Evolutionary conservation across 2,797 vertebrate species (phyloP), one percentile per base, ranked within the genome.

Genomic region (Semaprochilodus insignis): DNA sequence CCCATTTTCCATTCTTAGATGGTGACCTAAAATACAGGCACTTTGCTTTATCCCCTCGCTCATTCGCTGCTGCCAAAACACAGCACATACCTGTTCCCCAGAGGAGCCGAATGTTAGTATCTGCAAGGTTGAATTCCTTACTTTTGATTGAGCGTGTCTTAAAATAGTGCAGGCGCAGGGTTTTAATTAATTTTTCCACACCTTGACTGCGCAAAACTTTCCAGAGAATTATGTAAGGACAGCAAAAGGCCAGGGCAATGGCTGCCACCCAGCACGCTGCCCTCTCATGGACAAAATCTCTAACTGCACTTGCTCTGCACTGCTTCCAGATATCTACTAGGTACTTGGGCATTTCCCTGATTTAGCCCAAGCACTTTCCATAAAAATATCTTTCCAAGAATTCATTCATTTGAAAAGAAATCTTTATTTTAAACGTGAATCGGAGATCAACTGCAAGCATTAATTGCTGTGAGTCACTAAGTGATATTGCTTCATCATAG

Each of bases 191-290:
- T 82, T 87, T 92, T 91, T 93, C 90, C 88, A 83, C 88, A 88
- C 88, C 86, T 88, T 77, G 83, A 87, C 80, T 88, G 89, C 92
- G 90, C 85, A 90, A 91, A 92, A 89, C 86, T 91, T 94, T 94
- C 91, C 91, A 91, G 70, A 80, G 86, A 88, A 90, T 93, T 90
- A 92, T 92, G 90, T 88, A 91, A 93, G 90, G 87, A 88, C 60
- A 85, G 88, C 16, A 72, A 60, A 83, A 71, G 48, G 57, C 80
- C 62, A 83, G 81, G 71, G 63, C 7, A 72, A 71, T 2, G n/a
- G 1, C 25, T 6, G 74, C 82, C 69, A 77, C 87, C 84, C 44
- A 34, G 52, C 59, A 88, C 78, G 83, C 36, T 85, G 86, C 90
- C 92, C 88, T 90, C 92, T 48, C 6, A 87, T 91, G 93, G 92